phyloP scores from a whole-genome alignment of 2,888 invertebrate genomes.

The Ligdia adustata region DNA sequence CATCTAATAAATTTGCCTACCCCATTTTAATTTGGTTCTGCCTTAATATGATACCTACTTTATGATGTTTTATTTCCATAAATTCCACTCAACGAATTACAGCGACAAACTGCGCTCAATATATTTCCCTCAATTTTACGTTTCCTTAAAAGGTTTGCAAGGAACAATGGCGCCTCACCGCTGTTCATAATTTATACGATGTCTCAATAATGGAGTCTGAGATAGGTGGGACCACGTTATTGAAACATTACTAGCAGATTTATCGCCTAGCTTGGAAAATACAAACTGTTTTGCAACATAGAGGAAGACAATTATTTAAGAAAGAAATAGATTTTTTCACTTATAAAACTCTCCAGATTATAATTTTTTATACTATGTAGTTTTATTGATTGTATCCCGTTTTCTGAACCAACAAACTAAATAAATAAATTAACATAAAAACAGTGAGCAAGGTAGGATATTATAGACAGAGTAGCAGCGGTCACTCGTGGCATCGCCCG shows the following conservation, averaged over 20 bases:
- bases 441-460: too few relatives aligned
- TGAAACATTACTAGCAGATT: constrained; percentile 15
- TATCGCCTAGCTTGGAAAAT: constrained; percentile 10
- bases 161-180: constrained; percentile 15
- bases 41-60: too few relatives aligned
- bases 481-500: too few relatives aligned
- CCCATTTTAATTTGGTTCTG: too few relatives aligned
- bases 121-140: constrained; percentile 19
- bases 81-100: constrained; percentile 1
- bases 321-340: too few relatives aligned
- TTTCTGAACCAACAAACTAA: too few relatives aligned
- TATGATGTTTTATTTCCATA: constrained; percentile 1
- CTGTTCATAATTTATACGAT: constrained; percentile 21
- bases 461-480: too few relatives aligned
- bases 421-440: too few relatives aligned
- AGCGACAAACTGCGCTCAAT: constrained; percentile 1
- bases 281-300: constrained; percentile 5
- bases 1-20: too few relatives aligned
- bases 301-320: too few relatives aligned
- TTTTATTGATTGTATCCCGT: too few relatives aligned
- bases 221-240: constrained; percentile 15
- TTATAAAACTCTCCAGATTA: neutral
- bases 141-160: constrained; percentile 18
- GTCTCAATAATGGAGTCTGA: constrained; percentile 20
- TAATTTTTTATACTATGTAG: too few relatives aligned